Evolutionary conservation across 2,113 vertebrate genomes (phyloP).

Genomic region (Lophura nycthemera): DNA sequence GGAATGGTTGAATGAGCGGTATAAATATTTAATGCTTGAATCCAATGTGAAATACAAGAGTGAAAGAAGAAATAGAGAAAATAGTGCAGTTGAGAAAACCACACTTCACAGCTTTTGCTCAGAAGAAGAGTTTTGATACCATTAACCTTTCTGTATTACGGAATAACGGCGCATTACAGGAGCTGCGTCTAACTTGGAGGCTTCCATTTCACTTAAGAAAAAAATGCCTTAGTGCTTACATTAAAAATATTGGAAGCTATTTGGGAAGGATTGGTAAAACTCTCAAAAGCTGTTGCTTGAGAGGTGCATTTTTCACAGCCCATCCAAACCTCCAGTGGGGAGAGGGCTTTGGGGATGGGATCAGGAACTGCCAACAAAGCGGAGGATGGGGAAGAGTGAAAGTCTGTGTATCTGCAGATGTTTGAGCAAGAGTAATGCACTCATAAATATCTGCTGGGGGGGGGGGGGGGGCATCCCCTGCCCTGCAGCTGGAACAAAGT

Average conservation of each 20-base stretch:
- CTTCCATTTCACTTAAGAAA: neutral
- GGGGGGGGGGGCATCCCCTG: neutral
- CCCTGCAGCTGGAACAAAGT: accelerated
- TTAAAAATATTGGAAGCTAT: neutral
- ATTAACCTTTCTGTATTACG: neutral
- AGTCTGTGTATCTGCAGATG: neutral
- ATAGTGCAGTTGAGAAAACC: neutral
- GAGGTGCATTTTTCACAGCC: neutral
- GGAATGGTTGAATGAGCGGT: neutral
- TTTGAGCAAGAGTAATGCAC: accelerated
- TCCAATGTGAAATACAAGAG: neutral
- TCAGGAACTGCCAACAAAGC: neutral
- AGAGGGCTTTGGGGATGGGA: neutral
- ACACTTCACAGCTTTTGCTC: neutral
- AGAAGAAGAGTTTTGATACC: slow-evolving; percentile 11
- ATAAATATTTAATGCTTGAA: slow-evolving; percentile 54
- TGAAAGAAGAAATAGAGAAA: neutral
- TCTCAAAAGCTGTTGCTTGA: neutral
- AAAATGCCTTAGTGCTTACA: neutral
- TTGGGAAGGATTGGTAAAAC: neutral
- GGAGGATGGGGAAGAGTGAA: neutral
- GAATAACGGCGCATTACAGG: neutral
- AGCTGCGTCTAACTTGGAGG: neutral
- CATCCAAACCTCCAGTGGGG: neutral
- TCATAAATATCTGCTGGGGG: accelerated